Evolutionary conservation across 2,113 vertebrate species (phyloP), one percentile per base, ranked within the genome.

Genomic region (Todiramphus chloris): DNA sequence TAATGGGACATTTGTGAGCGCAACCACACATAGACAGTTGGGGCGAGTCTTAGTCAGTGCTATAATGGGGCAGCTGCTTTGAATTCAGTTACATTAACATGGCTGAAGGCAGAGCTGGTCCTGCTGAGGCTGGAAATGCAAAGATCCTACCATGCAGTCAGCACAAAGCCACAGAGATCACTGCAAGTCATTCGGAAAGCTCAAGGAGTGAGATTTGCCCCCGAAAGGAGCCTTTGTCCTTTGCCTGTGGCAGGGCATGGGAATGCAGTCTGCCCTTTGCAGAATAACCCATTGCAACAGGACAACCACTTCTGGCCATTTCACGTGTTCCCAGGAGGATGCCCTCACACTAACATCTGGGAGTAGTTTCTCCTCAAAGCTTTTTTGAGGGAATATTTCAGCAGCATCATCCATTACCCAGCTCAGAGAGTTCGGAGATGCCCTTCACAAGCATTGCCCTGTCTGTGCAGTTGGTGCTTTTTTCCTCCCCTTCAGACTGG

Each of bases 1-100:
- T 96, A 95, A 80, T 46, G 50, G 86, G 81, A 91, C 70, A 50
- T 92, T 96, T 87, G 74, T 82, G 91, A 92, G 63, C 43, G 58
- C 23, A 96, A 83, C 66, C 77, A 73, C 93, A 96, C n/a, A 43
- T 82, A 78, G 66, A 62, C 62, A 76, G n/a, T 16, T 62, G 23
- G 58, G 80, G 8, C 17, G 84, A 46, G 55, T 78, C 77, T 41
- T 82, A 37, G 19, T 58, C 87, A 85, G 44, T 0, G 1, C 33
- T 94, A 3, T 33, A 58, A 51, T 1, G 6, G 39, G 69, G 74
- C 76, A 96, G 83, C 86, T 94, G 90, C 90, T 81, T 93, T 93
- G 80, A 93, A 92, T 96, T 94, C 83, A 24, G n/a, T 24, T 62
- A 7, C 21, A 15, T 37, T 82, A 56, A 75, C 89, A 80, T 79